Evolutionary conservation across 2,888 invertebrate species (phyloP).

Genomic region (Cordilura impudica): DNA sequence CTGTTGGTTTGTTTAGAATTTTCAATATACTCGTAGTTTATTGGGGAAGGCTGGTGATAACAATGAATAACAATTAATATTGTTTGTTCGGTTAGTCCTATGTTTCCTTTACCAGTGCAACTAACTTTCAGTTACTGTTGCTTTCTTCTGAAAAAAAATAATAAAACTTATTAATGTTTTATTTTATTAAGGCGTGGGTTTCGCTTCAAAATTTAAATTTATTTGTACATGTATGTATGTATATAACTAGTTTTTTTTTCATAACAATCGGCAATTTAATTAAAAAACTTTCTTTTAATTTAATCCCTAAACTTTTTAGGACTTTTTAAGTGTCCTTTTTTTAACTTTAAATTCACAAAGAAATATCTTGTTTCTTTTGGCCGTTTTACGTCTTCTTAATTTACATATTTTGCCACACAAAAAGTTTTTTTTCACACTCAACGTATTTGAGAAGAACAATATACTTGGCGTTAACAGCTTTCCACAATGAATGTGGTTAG

Average conservation of each 20-base stretch:
- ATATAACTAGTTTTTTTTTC: neutral
- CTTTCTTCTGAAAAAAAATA: neutral
- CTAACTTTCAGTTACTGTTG: no score
- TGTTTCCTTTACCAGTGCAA: no score
- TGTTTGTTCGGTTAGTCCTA: no score
- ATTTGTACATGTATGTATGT: neutral
- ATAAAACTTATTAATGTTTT: neutral
- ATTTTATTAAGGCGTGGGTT: neutral
- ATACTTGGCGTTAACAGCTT: no score
- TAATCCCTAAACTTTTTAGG: conserved; percentile 5
- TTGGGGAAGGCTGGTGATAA: neutral
- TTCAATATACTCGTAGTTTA: neutral
- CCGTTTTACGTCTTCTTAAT: conserved; percentile 4
- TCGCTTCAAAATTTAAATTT: neutral
- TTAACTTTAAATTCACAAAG: no score
- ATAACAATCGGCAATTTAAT: conserved; percentile 15
- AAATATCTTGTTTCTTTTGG: neutral
- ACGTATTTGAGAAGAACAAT: no score
- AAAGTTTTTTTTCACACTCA: no score
- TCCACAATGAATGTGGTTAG: no score
- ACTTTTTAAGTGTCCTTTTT: neutral
- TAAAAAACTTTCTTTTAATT: conserved; percentile 24
- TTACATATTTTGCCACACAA: neutral
- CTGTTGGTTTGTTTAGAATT: neutral
- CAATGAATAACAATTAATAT: neutral